A percentile compares a stretch with the other conserved stretches of the same genome.
phyloP scores from a whole-genome alignment of 1,140 invertebrate genomes.

The Drosophila eugracilis region DNA sequence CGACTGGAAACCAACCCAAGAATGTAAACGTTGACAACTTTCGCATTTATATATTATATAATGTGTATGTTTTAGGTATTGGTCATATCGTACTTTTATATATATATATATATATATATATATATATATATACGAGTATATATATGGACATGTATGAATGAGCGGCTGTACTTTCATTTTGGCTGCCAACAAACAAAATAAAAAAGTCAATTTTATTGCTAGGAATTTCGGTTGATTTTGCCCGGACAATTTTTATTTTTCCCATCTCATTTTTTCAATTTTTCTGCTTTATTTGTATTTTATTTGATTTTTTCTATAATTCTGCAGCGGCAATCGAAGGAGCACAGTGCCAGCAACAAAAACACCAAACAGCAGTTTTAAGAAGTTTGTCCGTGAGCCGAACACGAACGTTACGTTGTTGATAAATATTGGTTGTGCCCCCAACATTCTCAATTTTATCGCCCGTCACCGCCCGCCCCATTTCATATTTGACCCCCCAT shows the following conservation, averaged over 20 bases:
- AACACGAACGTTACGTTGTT: constrained; percentile 77
- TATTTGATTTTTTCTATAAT: constrained; percentile 75
- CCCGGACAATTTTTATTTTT: constrained; percentile 23
- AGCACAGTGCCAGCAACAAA: constrained; percentile 9
- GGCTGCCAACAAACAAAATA: constrained; percentile 67
- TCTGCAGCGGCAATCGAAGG: constrained; percentile 47
- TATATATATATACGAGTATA: constrained; percentile 14
- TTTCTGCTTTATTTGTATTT: constrained; percentile 64
- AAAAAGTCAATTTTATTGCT: constrained; percentile 75
- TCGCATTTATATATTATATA: constrained; percentile 55
- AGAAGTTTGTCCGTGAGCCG: constrained; percentile 70
- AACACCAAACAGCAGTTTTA: constrained; percentile 72
- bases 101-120: constrained; percentile 13
- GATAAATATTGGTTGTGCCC: constrained; percentile 77
- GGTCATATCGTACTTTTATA: constrained; percentile 7
- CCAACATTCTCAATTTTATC: constrained; percentile 14
- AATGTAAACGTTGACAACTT: constrained; percentile 72
- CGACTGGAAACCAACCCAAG: constrained; percentile 57
- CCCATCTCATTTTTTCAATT: constrained; percentile 43
- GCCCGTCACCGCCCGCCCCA: not conserved
- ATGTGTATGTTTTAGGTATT: constrained; percentile 29
- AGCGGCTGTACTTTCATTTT: constrained; percentile 67
- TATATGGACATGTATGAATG: constrained; percentile 40
- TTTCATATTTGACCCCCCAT: constrained; percentile 25
- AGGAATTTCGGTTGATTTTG: constrained; percentile 42